Percentiles rank a stretch among this genome's conserved stretches.
These are phyloP conservation scores for Epinephelus coioides DNA, from an alignment of 2,797 vertebrate species.

Conservation along the genomic window DNA sequence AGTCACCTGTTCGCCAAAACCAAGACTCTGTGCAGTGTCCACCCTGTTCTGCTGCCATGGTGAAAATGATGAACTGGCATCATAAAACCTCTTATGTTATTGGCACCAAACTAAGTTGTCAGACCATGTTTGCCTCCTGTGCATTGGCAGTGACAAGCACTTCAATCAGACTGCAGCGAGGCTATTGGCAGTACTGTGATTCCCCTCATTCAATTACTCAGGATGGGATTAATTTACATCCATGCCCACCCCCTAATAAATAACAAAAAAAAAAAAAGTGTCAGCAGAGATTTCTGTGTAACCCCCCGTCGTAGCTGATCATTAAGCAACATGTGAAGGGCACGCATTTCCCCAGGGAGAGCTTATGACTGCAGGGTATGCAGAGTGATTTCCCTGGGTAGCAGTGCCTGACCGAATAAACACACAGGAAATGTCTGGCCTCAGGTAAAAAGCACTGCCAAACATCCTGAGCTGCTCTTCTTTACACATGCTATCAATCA, in stretches of 20 bases:
- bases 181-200: constrained; percentile 43
- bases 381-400: constrained; percentile 66
- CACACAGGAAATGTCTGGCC: not conserved
- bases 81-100: constrained; percentile 64
- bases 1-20: constrained; percentile 15
- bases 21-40: constrained; percentile 3
- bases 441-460: constrained; percentile 10
- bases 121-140: constrained; percentile 38
- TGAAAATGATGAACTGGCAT: constrained; percentile 50
- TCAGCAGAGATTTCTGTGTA: constrained; percentile 40
- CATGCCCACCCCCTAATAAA: constrained; percentile 66
- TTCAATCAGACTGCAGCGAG: constrained; percentile 55
- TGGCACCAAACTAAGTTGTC: constrained; percentile 65
- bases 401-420: constrained; percentile 31
- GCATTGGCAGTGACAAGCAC: constrained; percentile 45
- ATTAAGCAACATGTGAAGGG: constrained; percentile 50
- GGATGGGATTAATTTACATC: constrained; percentile 68
- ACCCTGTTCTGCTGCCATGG: constrained; percentile 34
- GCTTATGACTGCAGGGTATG: constrained; percentile 25
- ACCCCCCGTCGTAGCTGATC: constrained; percentile 38
- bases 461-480: not conserved
- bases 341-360: constrained; percentile 36
- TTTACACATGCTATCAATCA: constrained; percentile 35
- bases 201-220: constrained; percentile 76
- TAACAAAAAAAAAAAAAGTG: constrained; percentile 21